Percentiles rank a stretch among this genome's conserved stretches.
Conservation (phyloP, 2,888 invertebrate species). For the Drosophila sordidapex region DNA sequence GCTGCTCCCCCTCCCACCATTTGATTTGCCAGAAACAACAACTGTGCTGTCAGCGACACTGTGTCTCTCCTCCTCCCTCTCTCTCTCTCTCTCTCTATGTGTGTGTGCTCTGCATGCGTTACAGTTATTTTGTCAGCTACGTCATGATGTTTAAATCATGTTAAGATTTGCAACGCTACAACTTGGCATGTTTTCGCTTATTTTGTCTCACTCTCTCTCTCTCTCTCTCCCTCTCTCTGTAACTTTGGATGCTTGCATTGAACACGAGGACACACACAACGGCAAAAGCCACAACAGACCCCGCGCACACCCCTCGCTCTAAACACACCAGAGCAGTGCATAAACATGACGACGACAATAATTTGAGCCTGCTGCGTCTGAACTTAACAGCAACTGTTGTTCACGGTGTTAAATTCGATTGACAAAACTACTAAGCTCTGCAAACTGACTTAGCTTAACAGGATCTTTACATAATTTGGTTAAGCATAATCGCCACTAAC, state of each 20-base stretch:
- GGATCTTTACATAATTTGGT: neutral
- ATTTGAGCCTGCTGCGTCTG: neutral
- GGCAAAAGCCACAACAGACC: conserved; percentile 17
- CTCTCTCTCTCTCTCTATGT: accelerated
- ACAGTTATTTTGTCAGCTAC: conserved; percentile 36
- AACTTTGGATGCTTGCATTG: conserved; percentile 2
- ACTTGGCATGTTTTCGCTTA: conserved; percentile 62
- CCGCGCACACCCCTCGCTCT: neutral
- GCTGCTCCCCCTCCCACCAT: neutral
- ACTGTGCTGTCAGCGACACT: conserved; percentile 26
- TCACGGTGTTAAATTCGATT: neutral
- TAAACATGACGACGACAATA: neutral
- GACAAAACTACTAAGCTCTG: neutral
- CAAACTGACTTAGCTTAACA: neutral
- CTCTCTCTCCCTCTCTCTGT: neutral
- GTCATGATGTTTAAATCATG: conserved; percentile 69
- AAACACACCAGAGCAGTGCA: neutral
- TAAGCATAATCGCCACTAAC: neutral
- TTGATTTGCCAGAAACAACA: conserved; percentile 10
- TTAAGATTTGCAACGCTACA: conserved; percentile 69
- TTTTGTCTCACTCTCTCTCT: neutral
- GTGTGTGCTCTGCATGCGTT: conserved; percentile 9
- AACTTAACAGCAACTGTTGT: neutral
- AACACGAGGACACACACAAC: conserved; percentile 21
- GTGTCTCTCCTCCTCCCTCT: neutral